Conservation (phyloP, 2,797 vertebrate species). For the Phrynocephalus forsythii region DNA sequence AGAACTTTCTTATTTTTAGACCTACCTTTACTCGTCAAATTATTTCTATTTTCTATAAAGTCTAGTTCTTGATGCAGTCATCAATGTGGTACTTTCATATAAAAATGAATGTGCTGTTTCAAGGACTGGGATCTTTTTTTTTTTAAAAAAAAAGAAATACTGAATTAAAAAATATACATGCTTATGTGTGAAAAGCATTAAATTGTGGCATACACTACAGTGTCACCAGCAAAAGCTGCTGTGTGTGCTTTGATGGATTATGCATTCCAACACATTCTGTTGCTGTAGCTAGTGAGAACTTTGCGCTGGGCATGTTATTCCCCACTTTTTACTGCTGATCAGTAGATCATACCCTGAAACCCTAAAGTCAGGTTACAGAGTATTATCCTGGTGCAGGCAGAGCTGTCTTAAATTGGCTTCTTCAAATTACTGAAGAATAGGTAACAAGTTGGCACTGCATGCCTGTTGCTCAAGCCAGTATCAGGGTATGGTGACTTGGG, state of each 20-base stretch:
- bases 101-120: slow-evolving; percentile 7
- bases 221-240: slow-evolving; percentile 18
- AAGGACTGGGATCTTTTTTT: slow-evolving; percentile 37
- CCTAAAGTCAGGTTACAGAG: not conserved
- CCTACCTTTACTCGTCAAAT: not conserved
- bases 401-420: not conserved
- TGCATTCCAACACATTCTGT: not conserved
- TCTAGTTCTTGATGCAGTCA: not conserved
- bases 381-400: not conserved
- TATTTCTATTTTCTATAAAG: not conserved
- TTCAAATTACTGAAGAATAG: slow-evolving; percentile 3
- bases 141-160: not conserved
- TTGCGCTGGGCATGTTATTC: not conserved
- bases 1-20: not conserved
- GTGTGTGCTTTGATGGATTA: not conserved
- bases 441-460: not conserved
- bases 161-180: slow-evolving; percentile 1
- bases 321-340: not conserved
- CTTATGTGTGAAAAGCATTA: not conserved
- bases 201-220: not conserved
- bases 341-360: not conserved
- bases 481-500: not conserved
- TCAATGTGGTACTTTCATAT: not conserved
- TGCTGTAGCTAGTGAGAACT: not conserved
- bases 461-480: slow-evolving; percentile 33